Percentiles rank a stretch among this genome's conserved stretches.
These are phyloP conservation scores for Bothrops jararaca DNA, from an alignment of 2,113 vertebrate species.

Conservation along the genomic window DNA sequence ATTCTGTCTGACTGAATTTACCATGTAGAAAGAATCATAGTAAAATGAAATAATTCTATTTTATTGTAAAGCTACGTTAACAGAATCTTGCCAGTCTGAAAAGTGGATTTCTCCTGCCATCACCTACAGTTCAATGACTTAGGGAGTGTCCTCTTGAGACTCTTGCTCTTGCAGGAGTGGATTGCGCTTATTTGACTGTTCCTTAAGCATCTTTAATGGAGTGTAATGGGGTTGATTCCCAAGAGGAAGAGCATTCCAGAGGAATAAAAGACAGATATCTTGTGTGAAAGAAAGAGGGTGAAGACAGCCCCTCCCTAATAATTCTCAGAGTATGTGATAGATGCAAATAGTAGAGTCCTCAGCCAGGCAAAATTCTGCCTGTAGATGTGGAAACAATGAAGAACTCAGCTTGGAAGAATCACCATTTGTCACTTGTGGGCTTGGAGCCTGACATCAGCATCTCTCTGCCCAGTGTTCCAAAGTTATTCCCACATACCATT, in stretches of 20 bases:
- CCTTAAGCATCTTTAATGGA: background rate
- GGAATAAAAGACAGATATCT: background rate
- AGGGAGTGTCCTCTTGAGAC: background rate
- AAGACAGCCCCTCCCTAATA: background rate
- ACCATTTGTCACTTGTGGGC: background rate
- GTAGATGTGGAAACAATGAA: background rate
- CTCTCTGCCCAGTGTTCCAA: background rate
- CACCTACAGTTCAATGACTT: background rate
- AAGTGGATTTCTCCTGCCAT: background rate
- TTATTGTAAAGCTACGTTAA: background rate
- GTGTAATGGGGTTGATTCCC: background rate
- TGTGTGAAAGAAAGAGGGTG: background rate
- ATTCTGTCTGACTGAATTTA: background rate
- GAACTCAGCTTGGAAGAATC: background rate
- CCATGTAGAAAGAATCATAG: background rate
- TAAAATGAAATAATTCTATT: background rate
- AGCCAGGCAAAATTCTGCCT: background rate
- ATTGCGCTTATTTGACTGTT: background rate
- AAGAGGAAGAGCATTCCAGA: background rate
- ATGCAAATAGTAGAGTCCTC: background rate
- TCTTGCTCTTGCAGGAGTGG: background rate
- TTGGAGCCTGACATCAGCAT: background rate
- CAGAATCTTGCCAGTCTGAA: too few relatives aligned
- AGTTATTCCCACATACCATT: background rate
- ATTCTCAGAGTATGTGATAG: background rate